phyloP scores from a whole-genome alignment of 1,140 invertebrate species.

The Drosophila pruinosa region DNA sequence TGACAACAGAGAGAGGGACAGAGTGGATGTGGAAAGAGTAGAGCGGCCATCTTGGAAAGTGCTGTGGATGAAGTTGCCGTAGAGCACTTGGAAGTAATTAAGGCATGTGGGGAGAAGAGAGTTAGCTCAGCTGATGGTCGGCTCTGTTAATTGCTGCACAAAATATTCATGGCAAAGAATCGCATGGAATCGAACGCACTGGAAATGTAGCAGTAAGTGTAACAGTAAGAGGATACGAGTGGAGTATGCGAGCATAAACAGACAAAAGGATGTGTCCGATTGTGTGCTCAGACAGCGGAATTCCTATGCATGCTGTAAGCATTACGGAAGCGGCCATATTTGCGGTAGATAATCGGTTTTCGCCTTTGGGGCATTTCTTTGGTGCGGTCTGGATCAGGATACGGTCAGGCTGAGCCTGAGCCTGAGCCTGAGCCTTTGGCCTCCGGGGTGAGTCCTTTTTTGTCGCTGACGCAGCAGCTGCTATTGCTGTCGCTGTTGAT shows the following conservation, averaged over 20 bases:
- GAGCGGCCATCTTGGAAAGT: neutral
- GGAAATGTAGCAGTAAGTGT: neutral
- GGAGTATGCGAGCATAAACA: constrained; percentile 1
- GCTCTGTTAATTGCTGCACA: constrained; percentile 18
- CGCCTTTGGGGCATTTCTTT: constrained; percentile 15
- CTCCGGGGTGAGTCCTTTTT: neutral
- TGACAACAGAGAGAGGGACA: neutral
- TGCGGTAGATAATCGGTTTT: constrained; percentile 74
- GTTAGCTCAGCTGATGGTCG: constrained; percentile 5
- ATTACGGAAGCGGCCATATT: constrained; percentile 69
- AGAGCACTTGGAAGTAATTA: neutral
- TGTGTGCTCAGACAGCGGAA: constrained; percentile 59
- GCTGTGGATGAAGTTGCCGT: neutral
- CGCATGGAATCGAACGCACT: neutral
- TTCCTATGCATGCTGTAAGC: constrained; percentile 50
- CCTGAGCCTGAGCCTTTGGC: too few relatives aligned
- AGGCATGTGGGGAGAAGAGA: neutral
- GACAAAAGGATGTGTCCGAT: neutral
- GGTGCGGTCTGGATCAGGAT: too few relatives aligned
- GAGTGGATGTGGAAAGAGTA: neutral
- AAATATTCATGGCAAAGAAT: constrained; percentile 9
- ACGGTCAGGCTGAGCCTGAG: too few relatives aligned
- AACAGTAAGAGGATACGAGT: neutral
- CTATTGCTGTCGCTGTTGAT: constrained; percentile 19
- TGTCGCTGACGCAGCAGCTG: constrained; percentile 52